These are phyloP conservation scores for Mustelus asterias DNA, from an alignment of 2,113 vertebrate genomes.

Conservation along the genomic window DNA sequence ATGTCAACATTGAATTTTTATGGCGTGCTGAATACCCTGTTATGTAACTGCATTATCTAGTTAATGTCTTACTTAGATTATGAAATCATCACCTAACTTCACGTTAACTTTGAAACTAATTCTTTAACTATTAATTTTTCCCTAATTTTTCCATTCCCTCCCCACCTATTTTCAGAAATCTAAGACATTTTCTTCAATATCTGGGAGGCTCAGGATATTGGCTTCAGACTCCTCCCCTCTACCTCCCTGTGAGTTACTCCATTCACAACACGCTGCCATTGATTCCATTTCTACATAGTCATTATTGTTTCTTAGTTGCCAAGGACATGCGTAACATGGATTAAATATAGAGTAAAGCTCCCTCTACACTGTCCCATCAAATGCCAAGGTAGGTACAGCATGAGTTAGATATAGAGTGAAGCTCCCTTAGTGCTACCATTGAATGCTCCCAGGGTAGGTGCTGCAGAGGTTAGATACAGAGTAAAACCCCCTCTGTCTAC, in stretches of 20 bases:
- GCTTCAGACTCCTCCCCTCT: background rate
- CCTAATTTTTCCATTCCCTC: background rate
- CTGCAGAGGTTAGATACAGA: background rate
- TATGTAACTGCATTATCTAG: background rate
- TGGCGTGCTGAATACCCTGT: background rate
- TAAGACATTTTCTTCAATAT: background rate
- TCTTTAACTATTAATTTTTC: background rate
- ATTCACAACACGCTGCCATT: background rate
- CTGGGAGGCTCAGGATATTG: conserved; percentile 12
- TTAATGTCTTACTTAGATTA: background rate
- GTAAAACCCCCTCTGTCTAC: background rate
- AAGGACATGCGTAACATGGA: no score
- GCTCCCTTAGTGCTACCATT: background rate
- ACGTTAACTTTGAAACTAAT: background rate
- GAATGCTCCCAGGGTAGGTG: no score
- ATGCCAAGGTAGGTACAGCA: background rate
- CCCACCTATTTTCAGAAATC: background rate
- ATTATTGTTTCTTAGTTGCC: background rate
- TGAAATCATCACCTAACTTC: background rate
- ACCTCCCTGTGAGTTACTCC: background rate
- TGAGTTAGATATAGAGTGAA: background rate
- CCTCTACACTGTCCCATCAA: background rate
- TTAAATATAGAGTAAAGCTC: background rate
- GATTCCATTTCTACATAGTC: background rate
- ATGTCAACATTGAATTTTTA: conserved; percentile 3